Conservation (phyloP, 2,113 vertebrate genomes). For the Thalassoma bifasciatum region DNA sequence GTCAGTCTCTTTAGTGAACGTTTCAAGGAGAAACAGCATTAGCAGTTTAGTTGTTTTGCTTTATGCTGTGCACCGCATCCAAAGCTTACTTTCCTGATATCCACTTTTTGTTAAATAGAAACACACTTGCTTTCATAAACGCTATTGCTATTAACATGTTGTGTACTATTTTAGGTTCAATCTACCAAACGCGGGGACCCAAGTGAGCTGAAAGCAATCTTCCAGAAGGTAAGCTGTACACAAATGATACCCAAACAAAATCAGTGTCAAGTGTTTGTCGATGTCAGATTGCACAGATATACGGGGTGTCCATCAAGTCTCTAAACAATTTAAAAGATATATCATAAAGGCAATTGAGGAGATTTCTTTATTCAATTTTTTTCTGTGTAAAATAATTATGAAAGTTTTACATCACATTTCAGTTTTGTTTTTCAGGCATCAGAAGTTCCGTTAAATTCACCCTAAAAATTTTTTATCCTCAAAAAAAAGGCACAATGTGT, state of each 20-base stretch:
- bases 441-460: too few species aligned
- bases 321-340: too few species aligned
- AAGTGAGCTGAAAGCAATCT: constrained; percentile 90
- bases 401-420: too few species aligned
- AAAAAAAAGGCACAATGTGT: too few species aligned
- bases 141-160: not conserved
- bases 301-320: too few species aligned
- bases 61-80: not conserved
- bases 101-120: not conserved
- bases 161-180: constrained; percentile 84
- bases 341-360: too few species aligned
- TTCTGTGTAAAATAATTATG: too few species aligned
- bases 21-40: constrained; percentile 54
- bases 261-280: not conserved
- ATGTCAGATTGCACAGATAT: too few species aligned
- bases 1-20: not conserved
- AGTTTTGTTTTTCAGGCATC: too few species aligned
- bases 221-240: constrained; percentile 90
- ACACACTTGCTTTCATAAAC: too few species aligned
- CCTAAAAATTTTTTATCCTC: too few species aligned
- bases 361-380: too few species aligned
- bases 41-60: constrained; percentile 11
- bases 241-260: not conserved
- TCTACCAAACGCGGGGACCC: constrained; percentile 94
- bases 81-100: not conserved